phyloP scores from a whole-genome alignment of 2,113 vertebrate species.

The Mugil cephalus region DNA sequence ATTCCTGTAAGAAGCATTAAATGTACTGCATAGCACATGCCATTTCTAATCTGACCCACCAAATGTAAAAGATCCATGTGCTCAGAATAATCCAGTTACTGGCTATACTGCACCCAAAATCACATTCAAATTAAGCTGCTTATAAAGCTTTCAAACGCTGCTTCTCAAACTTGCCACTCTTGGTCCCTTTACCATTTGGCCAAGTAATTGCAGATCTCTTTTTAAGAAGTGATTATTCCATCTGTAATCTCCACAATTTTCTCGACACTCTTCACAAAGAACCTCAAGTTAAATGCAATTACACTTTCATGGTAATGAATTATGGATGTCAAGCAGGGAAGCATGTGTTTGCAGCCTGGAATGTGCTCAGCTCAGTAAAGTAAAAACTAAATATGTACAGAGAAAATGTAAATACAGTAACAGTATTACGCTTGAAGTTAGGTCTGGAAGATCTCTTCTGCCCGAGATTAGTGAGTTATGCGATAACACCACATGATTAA shows the following conservation, averaged over 20 bases:
- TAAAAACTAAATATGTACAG: no score
- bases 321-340: not conserved
- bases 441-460: not conserved
- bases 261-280: slow-evolving; percentile 31
- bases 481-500: no score
- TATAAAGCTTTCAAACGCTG: not conserved
- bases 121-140: slow-evolving; percentile 18
- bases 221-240: slow-evolving; percentile 29
- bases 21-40: not conserved
- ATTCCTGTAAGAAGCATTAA: slow-evolving; percentile 6
- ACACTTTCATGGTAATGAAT: slow-evolving; percentile 24
- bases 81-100: not conserved
- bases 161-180: not conserved
- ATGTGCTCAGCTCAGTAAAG: not conserved
- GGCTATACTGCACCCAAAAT: not conserved
- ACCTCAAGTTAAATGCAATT: slow-evolving; percentile 30
- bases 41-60: not conserved
- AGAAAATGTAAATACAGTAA: not conserved
- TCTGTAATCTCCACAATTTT: slow-evolving; percentile 13
- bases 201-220: slow-evolving; percentile 31
- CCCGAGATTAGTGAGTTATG: not conserved
- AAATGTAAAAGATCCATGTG: not conserved
- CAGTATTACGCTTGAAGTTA: not conserved
- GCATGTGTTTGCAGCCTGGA: slow-evolving; percentile 30
- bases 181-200: not conserved